A percentile compares a stretch with the other conserved stretches of the same genome.
Evolutionary conservation across 2,888 invertebrate genomes (phyloP).

Genomic region (Epistrophella euchroma): DNA sequence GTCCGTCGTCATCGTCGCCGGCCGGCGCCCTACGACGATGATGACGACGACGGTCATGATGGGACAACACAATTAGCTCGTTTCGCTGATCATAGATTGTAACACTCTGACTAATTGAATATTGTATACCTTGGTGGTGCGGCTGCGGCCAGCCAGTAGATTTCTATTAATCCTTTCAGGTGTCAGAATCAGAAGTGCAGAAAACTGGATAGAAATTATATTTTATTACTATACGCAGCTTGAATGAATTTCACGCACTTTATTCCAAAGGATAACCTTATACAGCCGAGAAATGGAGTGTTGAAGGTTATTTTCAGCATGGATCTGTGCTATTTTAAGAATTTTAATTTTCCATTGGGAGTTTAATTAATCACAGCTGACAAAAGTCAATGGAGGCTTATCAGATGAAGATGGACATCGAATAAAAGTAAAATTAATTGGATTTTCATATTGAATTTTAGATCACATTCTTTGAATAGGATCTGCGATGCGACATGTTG

Average conservation of each 20-base stretch:
- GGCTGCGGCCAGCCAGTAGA: not conserved
- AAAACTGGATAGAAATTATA: constrained; percentile 25
- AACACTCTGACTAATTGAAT: constrained; percentile 69
- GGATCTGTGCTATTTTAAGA: constrained; percentile 60
- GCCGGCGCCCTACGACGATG: constrained; percentile 45
- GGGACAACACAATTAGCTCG: constrained; percentile 73
- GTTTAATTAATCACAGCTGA: constrained; percentile 56
- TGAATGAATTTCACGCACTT: constrained; percentile 33
- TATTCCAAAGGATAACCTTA: constrained; percentile 23
- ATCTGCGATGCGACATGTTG: not conserved
- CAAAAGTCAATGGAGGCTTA: constrained; percentile 21
- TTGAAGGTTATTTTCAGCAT: constrained; percentile 51
- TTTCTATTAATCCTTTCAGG: constrained; percentile 66
- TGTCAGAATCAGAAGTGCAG: constrained; percentile 58
- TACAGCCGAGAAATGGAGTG: constrained; percentile 26
- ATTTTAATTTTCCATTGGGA: constrained; percentile 36
- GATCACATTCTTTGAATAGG: constrained; percentile 7
- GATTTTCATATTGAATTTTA: constrained; percentile 14
- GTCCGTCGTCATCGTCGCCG: constrained; percentile 9
- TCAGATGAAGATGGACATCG: constrained; percentile 10
- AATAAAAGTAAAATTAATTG: constrained; percentile 49
- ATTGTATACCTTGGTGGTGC: constrained; percentile 36
- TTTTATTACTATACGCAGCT: constrained; percentile 1
- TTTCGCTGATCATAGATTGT: constrained; percentile 63
- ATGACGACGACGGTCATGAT: constrained; percentile 42